Percentiles rank a stretch among this genome's conserved stretches.
phyloP scores from a whole-genome alignment of 2,888 invertebrate species.

The Leucania comma region DNA sequence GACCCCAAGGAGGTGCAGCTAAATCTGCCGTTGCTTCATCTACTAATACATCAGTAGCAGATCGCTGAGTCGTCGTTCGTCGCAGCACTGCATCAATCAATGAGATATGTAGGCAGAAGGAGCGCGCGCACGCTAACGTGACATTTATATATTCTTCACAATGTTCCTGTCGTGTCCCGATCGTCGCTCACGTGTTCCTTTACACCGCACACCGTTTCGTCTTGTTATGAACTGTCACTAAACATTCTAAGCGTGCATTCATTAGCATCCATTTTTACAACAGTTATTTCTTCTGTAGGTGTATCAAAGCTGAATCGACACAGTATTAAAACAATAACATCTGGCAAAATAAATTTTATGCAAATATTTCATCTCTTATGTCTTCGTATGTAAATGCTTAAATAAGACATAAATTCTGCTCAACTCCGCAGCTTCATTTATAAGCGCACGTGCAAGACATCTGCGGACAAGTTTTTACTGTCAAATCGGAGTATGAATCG shows the following conservation, averaged over 20 bases:
- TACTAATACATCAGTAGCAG: slow-evolving; percentile 68
- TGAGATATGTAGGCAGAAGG: slow-evolving; percentile 75
- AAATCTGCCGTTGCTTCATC: slow-evolving; percentile 46
- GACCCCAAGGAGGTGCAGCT: slow-evolving; percentile 21
- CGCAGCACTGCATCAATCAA: slow-evolving; percentile 84
- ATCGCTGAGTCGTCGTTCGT: slow-evolving; percentile 74
- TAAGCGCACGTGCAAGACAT: slow-evolving; percentile 68
- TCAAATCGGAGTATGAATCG: slow-evolving; percentile 61
- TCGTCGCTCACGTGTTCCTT: slow-evolving; percentile 77
- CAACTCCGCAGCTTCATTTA: slow-evolving; percentile 66
- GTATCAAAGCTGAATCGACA: slow-evolving; percentile 40
- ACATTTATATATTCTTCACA: slow-evolving; percentile 88
- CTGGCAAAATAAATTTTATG: slow-evolving; percentile 37
- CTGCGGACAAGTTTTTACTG: slow-evolving; percentile 60
- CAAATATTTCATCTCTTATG: slow-evolving; percentile 45
- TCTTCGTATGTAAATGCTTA: slow-evolving; percentile 52
- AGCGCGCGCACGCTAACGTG: slow-evolving; percentile 80
- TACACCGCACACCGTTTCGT: slow-evolving; percentile 76
- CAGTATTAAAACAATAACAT: slow-evolving; percentile 34
- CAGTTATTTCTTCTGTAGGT: slow-evolving; percentile 4
- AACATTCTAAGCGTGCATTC: slow-evolving; percentile 44
- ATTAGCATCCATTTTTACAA: slow-evolving; percentile 50
- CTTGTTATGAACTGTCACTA: slow-evolving; percentile 67
- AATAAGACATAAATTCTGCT: slow-evolving; percentile 63
- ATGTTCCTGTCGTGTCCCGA: slow-evolving; percentile 85